phyloP scores from a whole-genome alignment of 1,140 invertebrate species.

The Batillaria attramentaria region DNA sequence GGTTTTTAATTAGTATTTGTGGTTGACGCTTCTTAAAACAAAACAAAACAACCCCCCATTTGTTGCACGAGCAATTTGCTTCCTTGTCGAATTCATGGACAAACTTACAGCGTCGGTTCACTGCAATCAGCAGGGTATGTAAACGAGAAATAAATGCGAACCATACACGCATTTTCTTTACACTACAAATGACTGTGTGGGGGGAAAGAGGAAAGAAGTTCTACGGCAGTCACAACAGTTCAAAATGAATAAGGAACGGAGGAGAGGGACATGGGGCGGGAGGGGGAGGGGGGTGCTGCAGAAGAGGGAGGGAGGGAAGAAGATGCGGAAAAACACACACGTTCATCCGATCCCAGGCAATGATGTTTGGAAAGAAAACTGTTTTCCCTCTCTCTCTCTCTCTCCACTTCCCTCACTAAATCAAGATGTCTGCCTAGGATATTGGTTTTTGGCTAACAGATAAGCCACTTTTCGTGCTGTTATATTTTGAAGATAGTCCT shows the following conservation, averaged over 20 bases:
- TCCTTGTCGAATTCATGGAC: background rate
- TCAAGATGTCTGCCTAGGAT: background rate
- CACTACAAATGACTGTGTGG: too few relatives aligned
- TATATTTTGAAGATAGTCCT: background rate
- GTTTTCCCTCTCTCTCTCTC: background rate
- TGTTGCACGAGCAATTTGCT: background rate
- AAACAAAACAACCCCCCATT: background rate
- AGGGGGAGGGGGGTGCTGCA: background rate
- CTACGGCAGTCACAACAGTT: background rate
- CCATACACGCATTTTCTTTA: background rate
- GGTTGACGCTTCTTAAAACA: background rate
- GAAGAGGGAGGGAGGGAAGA: background rate
- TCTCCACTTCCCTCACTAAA: background rate
- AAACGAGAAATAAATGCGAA: background rate
- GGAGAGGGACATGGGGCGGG: background rate
- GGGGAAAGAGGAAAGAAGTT: background rate
- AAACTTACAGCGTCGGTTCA: too few relatives aligned
- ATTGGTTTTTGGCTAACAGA: background rate
- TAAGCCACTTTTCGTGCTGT: background rate
- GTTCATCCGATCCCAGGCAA: slow-evolving; percentile 10
- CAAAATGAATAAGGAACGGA: background rate
- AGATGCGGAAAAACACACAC: background rate
- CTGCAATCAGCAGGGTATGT: background rate
- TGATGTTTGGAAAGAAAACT: slow-evolving; percentile 28
- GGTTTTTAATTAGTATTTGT: background rate